phyloP scores from a whole-genome alignment of 1,140 invertebrate genomes.

The Radopholus similis region DNA sequence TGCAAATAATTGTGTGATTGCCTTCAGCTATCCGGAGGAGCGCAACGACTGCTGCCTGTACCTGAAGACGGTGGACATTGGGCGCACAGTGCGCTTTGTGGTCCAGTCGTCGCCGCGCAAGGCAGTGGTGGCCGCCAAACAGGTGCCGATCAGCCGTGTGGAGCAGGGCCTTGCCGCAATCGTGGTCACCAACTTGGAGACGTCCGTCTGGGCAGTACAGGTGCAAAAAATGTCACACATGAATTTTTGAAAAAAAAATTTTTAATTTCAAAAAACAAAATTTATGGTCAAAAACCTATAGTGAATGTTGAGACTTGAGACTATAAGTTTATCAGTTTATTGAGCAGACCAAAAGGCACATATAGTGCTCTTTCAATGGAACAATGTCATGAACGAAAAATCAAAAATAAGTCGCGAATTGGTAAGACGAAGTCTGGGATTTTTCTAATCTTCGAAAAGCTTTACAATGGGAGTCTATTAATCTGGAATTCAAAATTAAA shows the following conservation, averaged over 20 bases:
- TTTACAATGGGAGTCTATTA: background rate
- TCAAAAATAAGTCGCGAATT: too few species aligned
- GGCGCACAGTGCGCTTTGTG: conserved; percentile 36
- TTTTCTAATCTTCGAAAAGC: background rate
- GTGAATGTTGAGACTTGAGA: too few species aligned
- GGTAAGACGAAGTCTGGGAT: too few species aligned
- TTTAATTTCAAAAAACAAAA: too few species aligned
- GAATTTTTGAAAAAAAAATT: too few species aligned
- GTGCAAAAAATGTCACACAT: too few species aligned
- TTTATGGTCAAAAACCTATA: too few species aligned
- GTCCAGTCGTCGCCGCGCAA: conserved; percentile 28
- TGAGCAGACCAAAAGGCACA: too few species aligned
- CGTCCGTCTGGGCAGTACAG: conserved; percentile 46
- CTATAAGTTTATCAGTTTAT: too few species aligned
- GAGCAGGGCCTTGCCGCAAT: conserved; percentile 25
- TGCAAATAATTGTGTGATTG: too few species aligned
- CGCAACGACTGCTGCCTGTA: conserved; percentile 57
- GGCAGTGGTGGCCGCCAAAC: conserved; percentile 33
- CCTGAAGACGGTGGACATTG: conserved; percentile 35
- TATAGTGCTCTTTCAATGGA: too few species aligned
- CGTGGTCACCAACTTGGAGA: conserved; percentile 45
- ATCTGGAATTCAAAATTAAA: background rate
- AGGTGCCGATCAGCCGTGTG: conserved; percentile 37
- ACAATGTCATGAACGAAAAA: too few species aligned
- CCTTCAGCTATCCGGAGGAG: conserved; percentile 56